Evolutionary conservation across 2,797 vertebrate species (phyloP).

Genomic region (Tenualosa ilisha): DNA sequence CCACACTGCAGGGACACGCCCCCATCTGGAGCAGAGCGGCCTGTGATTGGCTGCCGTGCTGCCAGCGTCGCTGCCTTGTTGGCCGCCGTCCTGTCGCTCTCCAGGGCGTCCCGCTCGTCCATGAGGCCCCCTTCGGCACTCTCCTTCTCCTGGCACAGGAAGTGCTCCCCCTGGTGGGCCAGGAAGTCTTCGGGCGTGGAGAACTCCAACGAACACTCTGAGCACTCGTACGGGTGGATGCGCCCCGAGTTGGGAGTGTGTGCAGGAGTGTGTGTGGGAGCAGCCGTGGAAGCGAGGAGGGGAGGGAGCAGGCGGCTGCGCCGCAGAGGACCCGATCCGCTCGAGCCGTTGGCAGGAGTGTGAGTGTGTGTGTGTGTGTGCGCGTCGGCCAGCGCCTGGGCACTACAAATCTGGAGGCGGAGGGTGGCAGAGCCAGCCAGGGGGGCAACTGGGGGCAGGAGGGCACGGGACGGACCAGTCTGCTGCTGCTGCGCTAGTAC

Average conservation of each 20-base stretch:
- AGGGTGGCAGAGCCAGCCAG: constrained; percentile 76
- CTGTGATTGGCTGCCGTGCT: constrained; percentile 10
- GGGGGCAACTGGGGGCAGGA: constrained; percentile 66
- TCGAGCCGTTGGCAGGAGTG: constrained; percentile 67
- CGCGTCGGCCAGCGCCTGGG: constrained; percentile 74
- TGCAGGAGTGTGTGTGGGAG: too few relatives aligned
- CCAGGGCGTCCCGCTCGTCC: constrained; percentile 61
- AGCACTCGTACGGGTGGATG: constrained; percentile 89
- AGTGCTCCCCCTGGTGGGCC: constrained; percentile 90
- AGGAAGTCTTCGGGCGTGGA: constrained; percentile 88
- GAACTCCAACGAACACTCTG: constrained; percentile 86
- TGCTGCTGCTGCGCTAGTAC: constrained; percentile 69
- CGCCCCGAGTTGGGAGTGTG: constrained; percentile 46
- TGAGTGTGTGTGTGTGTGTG: constrained; percentile 53
- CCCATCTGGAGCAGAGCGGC: not conserved
- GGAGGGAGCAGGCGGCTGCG: constrained; percentile 65
- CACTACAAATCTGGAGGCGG: constrained; percentile 80
- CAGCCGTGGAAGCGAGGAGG: constrained; percentile 56
- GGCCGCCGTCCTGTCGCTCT: constrained; percentile 55
- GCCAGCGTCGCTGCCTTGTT: constrained; percentile 53
- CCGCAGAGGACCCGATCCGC: constrained; percentile 56
- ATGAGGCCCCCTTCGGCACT: constrained; percentile 71
- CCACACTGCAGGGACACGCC: constrained; percentile 64
- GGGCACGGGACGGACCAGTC: constrained; percentile 53
- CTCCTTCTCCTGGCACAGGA: constrained; percentile 86